A percentile compares a stretch with the other conserved stretches of the same genome.
phyloP scores from a whole-genome alignment of 2,113 vertebrate species.

The Conger conger region DNA sequence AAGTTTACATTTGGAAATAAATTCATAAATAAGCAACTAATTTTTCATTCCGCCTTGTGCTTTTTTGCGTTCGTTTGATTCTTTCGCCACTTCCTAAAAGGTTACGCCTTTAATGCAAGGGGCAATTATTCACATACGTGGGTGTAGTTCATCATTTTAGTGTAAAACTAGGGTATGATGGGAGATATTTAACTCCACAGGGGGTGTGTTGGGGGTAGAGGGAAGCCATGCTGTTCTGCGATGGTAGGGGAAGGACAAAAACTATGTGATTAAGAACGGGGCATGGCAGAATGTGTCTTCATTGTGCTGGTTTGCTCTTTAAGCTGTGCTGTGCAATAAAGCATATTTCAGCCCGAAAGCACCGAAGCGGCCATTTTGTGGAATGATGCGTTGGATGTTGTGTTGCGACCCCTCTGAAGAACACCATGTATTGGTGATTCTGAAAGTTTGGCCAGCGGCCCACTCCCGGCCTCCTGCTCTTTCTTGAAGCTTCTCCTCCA shows the following conservation, averaged over 20 bases:
- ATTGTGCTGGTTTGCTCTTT: too few species aligned
- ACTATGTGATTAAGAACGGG: neutral
- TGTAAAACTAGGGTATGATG: neutral
- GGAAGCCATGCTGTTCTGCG: neutral
- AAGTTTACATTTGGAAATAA: constrained; percentile 85
- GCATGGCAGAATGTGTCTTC: too few species aligned
- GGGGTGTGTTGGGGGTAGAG: too few species aligned
- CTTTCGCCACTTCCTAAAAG: neutral
- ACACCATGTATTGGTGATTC: neutral
- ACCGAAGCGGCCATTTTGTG: neutral
- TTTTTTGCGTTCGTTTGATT: neutral
- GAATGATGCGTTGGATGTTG: neutral
- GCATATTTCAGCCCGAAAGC: too few species aligned
- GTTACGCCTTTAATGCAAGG: neutral
- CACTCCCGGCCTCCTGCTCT: neutral
- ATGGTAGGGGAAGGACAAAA: neutral
- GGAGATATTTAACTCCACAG: neutral
- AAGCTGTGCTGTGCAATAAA: too few species aligned
- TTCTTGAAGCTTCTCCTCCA: neutral
- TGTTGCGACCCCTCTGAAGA: neutral
- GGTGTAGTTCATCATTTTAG: constrained; percentile 8
- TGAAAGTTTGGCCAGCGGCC: neutral
- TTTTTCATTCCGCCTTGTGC: constrained; percentile 29
- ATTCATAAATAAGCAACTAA: constrained; percentile 73
- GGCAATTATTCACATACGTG: neutral